Base-by-base conservation (phyloP, 2,797 vertebrate genomes). In the Lepus oiostolus region DNA sequence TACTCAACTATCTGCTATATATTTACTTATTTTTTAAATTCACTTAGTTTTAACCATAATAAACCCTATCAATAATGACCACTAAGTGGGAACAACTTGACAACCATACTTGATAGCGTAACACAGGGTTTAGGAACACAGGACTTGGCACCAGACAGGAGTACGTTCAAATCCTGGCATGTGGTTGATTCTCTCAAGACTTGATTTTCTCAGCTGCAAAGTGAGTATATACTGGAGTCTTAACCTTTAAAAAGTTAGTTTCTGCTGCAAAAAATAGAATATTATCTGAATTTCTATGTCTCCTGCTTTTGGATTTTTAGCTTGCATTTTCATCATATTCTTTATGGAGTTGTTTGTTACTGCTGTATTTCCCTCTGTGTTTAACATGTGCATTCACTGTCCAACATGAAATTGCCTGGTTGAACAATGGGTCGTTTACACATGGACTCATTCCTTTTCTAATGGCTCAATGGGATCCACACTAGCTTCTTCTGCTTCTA, bases 21-120 rank as follows among this genome's bases (percentile, higher is more conserved):
- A 79, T 26, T 90, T 54, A 35, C 28, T 70, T 88, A 32, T 58
- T 72, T 76, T 76, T 97, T 77, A 6, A 96, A 35, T 93, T 4
- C 35, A 88, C 11, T 58, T 58, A 21, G 19, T 58, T 58, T 58
- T 91, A 54, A 79, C 24, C 12, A 17, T 38, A 60, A 62, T 32
- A 65, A 85, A 71, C 3, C 26, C 7, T 42, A 42, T 7, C 10
- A 21, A 14, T 67, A 19, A 7, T 26, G 7, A 62, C 11, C 22
- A 52, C 28, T 17, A 79, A 81, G 58, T 74, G 42, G 86, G 54
- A 65, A 65, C 50, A 70, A 86, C 19, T 38, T 88, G 28, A 58
- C 21, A 67, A 32, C 13, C 12, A 7, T 26, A 21, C 30, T 70
- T 16, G 11, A 71, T 42, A 26, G 10, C 9, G 67, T 14, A 21